These are phyloP conservation scores for Listronotus bonariensis DNA, from an alignment of 1,140 invertebrate genomes.

Conservation along the genomic window DNA sequence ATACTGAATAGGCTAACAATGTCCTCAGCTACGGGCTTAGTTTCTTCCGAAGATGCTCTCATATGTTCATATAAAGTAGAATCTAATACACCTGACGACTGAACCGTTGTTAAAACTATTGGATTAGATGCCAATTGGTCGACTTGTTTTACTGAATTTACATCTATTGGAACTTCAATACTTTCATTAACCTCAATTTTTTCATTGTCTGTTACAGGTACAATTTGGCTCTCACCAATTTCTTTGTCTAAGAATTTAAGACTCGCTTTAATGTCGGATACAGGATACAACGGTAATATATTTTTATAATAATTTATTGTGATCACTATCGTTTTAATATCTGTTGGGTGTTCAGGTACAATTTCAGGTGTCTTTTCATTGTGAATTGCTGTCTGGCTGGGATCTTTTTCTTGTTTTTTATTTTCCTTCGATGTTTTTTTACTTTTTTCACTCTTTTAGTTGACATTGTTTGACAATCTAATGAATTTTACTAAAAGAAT, in stretches of 20 bases:
- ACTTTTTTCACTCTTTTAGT: slow-evolving; percentile 6
- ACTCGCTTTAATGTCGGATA: slow-evolving; percentile 33
- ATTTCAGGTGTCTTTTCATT: background rate
- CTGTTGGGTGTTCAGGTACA: background rate
- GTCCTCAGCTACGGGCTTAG: background rate
- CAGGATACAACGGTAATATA: slow-evolving; percentile 31
- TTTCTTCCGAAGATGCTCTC: background rate
- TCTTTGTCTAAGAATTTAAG: slow-evolving; percentile 27
- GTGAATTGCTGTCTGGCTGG: too few relatives aligned
- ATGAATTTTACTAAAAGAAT: too few relatives aligned
- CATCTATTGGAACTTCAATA: slow-evolving; percentile 32
- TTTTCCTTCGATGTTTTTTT: slow-evolving; percentile 6
- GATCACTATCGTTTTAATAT: slow-evolving; percentile 19
- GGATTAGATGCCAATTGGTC: slow-evolving; percentile 33
- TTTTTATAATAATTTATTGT: slow-evolving; percentile 12
- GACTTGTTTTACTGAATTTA: slow-evolving; percentile 28
- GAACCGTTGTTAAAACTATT: slow-evolving; percentile 17
- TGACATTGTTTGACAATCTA: too few relatives aligned
- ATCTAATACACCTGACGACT: slow-evolving; percentile 24
- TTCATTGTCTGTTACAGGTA: slow-evolving; percentile 32
- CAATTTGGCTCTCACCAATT: slow-evolving; percentile 24
- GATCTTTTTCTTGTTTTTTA: background rate
- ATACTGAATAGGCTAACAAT: slow-evolving; percentile 36
- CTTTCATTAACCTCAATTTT: slow-evolving; percentile 22
- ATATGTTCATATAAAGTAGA: slow-evolving; percentile 24